Percentiles rank a stretch among this genome's conserved stretches.
Evolutionary conservation across 2,888 invertebrate genomes (phyloP).

Genomic region (Apotomis turbidana): DNA sequence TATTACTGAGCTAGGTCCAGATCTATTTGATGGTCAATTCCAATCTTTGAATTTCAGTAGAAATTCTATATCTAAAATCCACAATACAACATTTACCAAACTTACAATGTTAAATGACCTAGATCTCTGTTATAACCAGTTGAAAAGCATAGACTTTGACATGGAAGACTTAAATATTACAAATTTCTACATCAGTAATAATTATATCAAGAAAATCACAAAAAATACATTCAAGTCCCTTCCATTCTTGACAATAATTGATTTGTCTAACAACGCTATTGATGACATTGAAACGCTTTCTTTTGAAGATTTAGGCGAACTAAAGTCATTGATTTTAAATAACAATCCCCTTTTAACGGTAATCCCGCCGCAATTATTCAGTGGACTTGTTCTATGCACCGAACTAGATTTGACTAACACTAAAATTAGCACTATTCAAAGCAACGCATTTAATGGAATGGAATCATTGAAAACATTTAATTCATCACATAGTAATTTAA

Average conservation of each 20-base stretch:
- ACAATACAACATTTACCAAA: slow-evolving; percentile 27
- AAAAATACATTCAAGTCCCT: slow-evolving; percentile 10
- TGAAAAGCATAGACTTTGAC: slow-evolving; percentile 24
- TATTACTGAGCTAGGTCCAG: slow-evolving; percentile 30
- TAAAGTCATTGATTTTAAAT: slow-evolving; percentile 18
- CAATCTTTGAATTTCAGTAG: slow-evolving; percentile 22
- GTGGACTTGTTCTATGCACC: slow-evolving; percentile 9
- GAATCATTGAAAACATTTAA: slow-evolving; percentile 20
- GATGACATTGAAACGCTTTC: slow-evolving; percentile 16
- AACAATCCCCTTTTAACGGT: slow-evolving; percentile 20
- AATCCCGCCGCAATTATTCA: slow-evolving; percentile 19
- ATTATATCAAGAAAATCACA: slow-evolving; percentile 15
- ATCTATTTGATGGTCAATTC: slow-evolving; percentile 16
- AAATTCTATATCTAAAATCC: slow-evolving; percentile 31
- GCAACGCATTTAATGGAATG: slow-evolving; percentile 29
- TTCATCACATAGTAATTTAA: slow-evolving; percentile 18
- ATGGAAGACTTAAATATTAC: slow-evolving; percentile 19
- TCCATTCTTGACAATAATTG: background rate
- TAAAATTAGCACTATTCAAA: slow-evolving; percentile 13
- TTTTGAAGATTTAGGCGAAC: slow-evolving; percentile 17
- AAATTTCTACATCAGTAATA: slow-evolving; percentile 22
- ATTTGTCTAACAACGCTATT: slow-evolving; percentile 31
- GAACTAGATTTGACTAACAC: slow-evolving; percentile 24
- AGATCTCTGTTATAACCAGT: slow-evolving; percentile 30
- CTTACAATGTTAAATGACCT: slow-evolving; percentile 17